phyloP scores from a whole-genome alignment of 2,888 invertebrate genomes.

The Trachelus iudaicus region DNA sequence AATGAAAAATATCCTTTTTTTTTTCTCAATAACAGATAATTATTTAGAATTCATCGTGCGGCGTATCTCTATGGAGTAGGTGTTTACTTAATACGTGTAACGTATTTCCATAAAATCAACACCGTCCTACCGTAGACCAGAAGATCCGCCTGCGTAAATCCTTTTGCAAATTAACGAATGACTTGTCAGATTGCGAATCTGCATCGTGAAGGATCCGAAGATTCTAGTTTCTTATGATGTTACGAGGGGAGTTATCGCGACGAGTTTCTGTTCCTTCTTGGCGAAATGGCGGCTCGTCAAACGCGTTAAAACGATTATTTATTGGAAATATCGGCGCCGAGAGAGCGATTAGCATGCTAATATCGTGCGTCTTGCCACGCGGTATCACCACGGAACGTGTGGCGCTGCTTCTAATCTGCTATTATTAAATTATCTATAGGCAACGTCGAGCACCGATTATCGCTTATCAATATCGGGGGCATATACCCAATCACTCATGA shows the following conservation, averaged over 20 bases:
- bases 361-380: constrained; percentile 26
- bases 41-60: not conserved
- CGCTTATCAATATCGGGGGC: constrained; percentile 53
- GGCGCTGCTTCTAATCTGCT: constrained; percentile 6
- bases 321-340: constrained; percentile 41
- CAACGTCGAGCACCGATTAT: constrained; percentile 37
- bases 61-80: not conserved
- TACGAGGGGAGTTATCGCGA: not conserved
- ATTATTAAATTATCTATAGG: constrained; percentile 57
- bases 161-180: no score
- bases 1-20: not conserved
- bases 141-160: no score
- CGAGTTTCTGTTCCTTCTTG: constrained; percentile 1
- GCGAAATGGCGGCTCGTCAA: constrained; percentile 17
- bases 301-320: constrained; percentile 47
- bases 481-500: constrained; percentile 20
- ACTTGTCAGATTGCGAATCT: no score
- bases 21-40: not conserved
- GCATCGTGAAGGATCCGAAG: no score
- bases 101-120: not conserved
- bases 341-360: constrained; percentile 48
- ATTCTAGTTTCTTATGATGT: no score
- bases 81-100: not conserved
- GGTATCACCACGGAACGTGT: not conserved
- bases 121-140: no score